phyloP scores from a whole-genome alignment of 2,888 invertebrate genomes.

The Alloscopus bannaensis region DNA sequence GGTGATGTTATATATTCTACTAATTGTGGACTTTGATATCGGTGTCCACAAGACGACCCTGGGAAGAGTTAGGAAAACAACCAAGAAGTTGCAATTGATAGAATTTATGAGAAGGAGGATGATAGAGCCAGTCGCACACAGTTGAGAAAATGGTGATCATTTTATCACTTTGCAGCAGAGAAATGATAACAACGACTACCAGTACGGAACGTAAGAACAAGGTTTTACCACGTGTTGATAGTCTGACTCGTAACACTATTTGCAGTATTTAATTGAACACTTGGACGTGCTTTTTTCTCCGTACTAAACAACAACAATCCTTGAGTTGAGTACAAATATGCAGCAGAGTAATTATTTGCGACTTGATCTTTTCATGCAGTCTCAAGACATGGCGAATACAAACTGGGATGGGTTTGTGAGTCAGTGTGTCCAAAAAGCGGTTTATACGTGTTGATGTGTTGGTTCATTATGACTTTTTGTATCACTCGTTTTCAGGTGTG shows the following conservation, averaged over 20 bases:
- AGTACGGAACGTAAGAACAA: no score
- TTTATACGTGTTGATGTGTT: slow-evolving; percentile 1
- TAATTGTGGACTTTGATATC: background rate
- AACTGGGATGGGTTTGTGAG: no score
- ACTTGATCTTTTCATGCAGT: slow-evolving; percentile 7
- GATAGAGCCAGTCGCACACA: slow-evolving; percentile 20
- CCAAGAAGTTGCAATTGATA: slow-evolving; percentile 25
- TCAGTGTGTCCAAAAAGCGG: no score
- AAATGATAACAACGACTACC: slow-evolving; percentile 23
- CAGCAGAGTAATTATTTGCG: slow-evolving; percentile 24
- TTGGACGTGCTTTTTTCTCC: slow-evolving; percentile 7
- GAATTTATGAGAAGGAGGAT: slow-evolving; percentile 35
- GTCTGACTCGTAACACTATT: no score
- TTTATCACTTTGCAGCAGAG: slow-evolving; percentile 11
- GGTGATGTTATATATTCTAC: slow-evolving; percentile 14
- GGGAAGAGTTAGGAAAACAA: slow-evolving; percentile 41
- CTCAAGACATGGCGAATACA: background rate
- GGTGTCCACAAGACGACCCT: slow-evolving; percentile 41
- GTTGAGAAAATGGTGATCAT: background rate
- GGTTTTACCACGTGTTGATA: no score
- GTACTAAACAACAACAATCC: slow-evolving; percentile 25
- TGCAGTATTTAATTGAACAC: slow-evolving; percentile 29
- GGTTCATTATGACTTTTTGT: slow-evolving; percentile 18
- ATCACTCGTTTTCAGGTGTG: slow-evolving; percentile 36
- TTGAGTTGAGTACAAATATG: slow-evolving; percentile 2